phyloP scores from a whole-genome alignment of 2,113 vertebrate species.

The Thunnus thynnus region DNA sequence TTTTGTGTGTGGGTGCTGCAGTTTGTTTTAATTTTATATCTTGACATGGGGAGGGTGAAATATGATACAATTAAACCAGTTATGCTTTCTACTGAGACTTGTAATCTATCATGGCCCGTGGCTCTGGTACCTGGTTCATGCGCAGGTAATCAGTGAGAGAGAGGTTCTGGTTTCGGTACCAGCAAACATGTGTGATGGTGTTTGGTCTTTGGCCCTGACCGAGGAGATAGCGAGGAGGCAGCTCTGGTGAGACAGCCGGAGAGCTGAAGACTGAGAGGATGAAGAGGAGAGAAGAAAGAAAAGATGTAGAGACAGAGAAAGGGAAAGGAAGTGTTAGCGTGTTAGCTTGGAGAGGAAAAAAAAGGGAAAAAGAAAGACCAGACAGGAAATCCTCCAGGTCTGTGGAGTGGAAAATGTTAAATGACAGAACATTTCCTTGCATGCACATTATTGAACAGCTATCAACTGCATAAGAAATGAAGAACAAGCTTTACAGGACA shows the following conservation, averaged over 20 bases:
- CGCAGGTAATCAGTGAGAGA: constrained; percentile 93
- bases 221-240: constrained; percentile 92
- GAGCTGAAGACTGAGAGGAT: constrained; percentile 87
- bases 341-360: constrained; percentile 51
- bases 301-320: constrained; percentile 18
- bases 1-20: background rate
- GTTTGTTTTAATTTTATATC: too few relatives aligned
- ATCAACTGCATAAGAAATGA: background rate
- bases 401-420: constrained; percentile 55
- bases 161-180: constrained; percentile 96
- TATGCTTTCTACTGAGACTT: background rate
- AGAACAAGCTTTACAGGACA: background rate
- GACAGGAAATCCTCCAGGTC: constrained; percentile 49
- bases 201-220: constrained; percentile 93
- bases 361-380: background rate
- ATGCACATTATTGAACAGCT: constrained; percentile 24
- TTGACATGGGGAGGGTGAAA: too few relatives aligned
- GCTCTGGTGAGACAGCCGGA: constrained; percentile 90
- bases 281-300: constrained; percentile 34
- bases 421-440: background rate
- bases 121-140: constrained; percentile 93
- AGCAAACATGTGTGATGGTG: constrained; percentile 96
- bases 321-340: constrained; percentile 59
- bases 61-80: too few relatives aligned
- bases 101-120: background rate